Evolutionary conservation across 1,140 invertebrate genomes (phyloP).

Genomic region (Zaprionus davidi): DNA sequence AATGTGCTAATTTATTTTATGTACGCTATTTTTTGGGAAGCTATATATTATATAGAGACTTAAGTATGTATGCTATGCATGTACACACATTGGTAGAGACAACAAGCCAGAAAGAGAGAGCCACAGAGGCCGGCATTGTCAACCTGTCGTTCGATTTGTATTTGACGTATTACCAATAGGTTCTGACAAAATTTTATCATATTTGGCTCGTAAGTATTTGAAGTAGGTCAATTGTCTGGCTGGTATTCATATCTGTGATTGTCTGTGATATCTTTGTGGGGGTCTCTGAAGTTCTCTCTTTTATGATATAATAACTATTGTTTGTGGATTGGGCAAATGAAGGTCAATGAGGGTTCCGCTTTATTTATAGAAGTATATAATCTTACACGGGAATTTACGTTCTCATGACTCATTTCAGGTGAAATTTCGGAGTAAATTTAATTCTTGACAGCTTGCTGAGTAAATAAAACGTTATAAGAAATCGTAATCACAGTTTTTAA

Average conservation of each 20-base stretch:
- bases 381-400: background rate
- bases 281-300: background rate
- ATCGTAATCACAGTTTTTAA: background rate
- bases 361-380: conserved; percentile 9
- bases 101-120: background rate
- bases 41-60: conserved; percentile 20
- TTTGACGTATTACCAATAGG: conserved; percentile 11
- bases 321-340: conserved; percentile 12
- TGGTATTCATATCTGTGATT: background rate
- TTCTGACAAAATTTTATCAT: conserved; percentile 11
- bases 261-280: conserved; percentile 2
- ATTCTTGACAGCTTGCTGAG: background rate
- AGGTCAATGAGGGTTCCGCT: conserved; percentile 27
- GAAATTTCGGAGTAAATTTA: background rate
- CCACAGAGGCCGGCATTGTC: conserved; percentile 37
- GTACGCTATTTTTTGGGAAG: conserved; percentile 25
- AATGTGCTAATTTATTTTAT: conserved; percentile 67
- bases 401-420: background rate
- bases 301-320: conserved; percentile 4
- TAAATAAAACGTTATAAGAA: background rate
- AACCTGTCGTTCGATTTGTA: conserved; percentile 34
- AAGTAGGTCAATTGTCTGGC: conserved; percentile 48
- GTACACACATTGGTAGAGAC: conserved; percentile 1
- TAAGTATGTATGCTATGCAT: conserved; percentile 17
- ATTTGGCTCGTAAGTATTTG: conserved; percentile 6